Base-by-base conservation (phyloP, 2,113 vertebrate genomes). In the Dicerorhinus sumatrensis region DNA sequence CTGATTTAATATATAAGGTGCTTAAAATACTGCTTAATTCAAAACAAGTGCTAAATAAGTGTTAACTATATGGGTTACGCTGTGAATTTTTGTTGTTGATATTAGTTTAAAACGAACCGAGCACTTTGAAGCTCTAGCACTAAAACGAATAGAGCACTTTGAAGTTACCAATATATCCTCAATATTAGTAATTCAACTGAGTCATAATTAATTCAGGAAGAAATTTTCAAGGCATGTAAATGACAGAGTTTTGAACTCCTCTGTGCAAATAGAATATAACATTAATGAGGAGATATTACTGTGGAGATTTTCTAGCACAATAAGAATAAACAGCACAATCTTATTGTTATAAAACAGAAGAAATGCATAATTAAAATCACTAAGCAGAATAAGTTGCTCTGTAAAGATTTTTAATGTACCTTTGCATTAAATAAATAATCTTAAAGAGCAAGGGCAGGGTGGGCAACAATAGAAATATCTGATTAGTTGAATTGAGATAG, bases 221-320 rank as follows among this genome's bases (percentile, higher is more conserved):
- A 81, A 33, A 58, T 14, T 85, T 70, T 94, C 21, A 92, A 98
- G 33, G 13, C 21, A 39, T 86, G 18, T 21, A 94, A 89, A 96
- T 93, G 21, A 76, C 70, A 65, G 58, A 94, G 79, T 96, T 91
- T 97, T 98, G 96, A 92, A 98, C 93, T 95, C 62, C 93, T 97
- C 79, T 51, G 14, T 96, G 89, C 36, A 91, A 46, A 33, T 67
- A 58, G 80, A 75, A 97, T 62, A 76, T 62, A 29, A 48, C 83
- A 75, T 54, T 72, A 95, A 27, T 95, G 97, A 96, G 51, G 58
- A 46, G 69, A 75, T 85, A 81, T 77, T 81, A 96, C 33, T 11
- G 4, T 76, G 75, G 23, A 39, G 54, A 96, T 87, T 54, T 97
- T 97, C 91, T 89, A 92, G 42, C 93, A 51, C 92, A 95, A 80